phyloP scores from a whole-genome alignment of 2,888 invertebrate species.

The Sabatieria punctata region DNA sequence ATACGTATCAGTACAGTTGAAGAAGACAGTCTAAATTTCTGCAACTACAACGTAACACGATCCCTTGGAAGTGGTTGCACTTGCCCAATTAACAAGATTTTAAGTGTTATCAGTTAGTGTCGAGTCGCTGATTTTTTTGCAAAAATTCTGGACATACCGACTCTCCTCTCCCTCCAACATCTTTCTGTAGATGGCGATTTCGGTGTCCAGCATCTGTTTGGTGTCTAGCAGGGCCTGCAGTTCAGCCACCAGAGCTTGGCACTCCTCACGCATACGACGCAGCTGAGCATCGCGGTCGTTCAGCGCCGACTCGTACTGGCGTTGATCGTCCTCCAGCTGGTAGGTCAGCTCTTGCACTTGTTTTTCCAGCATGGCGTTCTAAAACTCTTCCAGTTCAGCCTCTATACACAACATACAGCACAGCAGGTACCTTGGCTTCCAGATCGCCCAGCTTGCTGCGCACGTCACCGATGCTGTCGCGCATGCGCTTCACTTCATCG shows the following conservation, averaged over 20 bases:
- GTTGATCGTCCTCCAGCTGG: slow-evolving; percentile 33
- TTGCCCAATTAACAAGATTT: slow-evolving; percentile 1
- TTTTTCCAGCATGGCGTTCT: slow-evolving; percentile 36
- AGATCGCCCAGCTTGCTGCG: slow-evolving; percentile 32
- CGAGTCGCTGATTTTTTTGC: slow-evolving; percentile 7
- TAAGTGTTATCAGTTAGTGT: slow-evolving; percentile 3
- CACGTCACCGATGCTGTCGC: slow-evolving; percentile 29
- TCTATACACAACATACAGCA: too few relatives aligned
- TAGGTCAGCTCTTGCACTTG: slow-evolving; percentile 10
- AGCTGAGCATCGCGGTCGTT: slow-evolving; percentile 28
- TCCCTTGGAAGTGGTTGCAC: too few relatives aligned
- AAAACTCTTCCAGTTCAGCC: not conserved
- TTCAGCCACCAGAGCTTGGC: slow-evolving; percentile 22
- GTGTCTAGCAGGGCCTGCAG: slow-evolving; percentile 33
- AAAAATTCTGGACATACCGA: slow-evolving; percentile 14
- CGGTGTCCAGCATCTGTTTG: slow-evolving; percentile 38
- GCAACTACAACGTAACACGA: not conserved
- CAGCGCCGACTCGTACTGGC: slow-evolving; percentile 34
- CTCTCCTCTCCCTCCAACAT: slow-evolving; percentile 39
- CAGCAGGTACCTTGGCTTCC: slow-evolving; percentile 30
- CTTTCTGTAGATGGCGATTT: slow-evolving; percentile 40
- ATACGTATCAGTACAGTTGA: not conserved
- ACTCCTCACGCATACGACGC: slow-evolving; percentile 22
- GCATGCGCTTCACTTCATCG: slow-evolving; percentile 36
- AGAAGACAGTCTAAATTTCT: not conserved